Conservation (phyloP, 1,140 invertebrate species). For the Gryon sp. region DNA sequence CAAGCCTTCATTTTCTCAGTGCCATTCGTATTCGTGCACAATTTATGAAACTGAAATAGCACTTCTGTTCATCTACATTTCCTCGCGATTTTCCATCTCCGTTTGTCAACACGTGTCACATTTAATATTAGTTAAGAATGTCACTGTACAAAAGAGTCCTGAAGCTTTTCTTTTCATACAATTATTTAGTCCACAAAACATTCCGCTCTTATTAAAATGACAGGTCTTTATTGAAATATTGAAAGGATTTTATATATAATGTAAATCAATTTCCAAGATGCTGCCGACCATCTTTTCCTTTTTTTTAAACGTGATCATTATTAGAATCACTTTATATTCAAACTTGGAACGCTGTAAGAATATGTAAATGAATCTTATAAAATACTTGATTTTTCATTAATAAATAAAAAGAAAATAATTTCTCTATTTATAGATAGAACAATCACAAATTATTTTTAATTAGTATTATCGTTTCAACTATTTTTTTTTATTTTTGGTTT, state of each 20-base stretch:
- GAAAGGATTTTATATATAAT: constrained; percentile 11
- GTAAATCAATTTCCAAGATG: constrained; percentile 3
- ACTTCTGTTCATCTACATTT: background rate
- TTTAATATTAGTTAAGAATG: constrained; percentile 28
- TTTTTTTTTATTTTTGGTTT: too few species aligned
- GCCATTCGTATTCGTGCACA: constrained; percentile 10
- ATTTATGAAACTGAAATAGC: constrained; percentile 17
- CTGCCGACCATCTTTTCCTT: background rate
- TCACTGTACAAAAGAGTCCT: background rate
- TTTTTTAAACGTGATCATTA: too few species aligned
- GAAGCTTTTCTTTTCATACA: background rate
- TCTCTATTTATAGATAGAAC: too few species aligned
- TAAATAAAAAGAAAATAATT: too few species aligned
- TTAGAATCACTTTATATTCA: too few species aligned
- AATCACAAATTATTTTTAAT: too few species aligned
- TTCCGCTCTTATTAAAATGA: constrained; percentile 13
- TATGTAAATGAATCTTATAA: too few species aligned
- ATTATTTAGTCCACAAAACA: constrained; percentile 14
- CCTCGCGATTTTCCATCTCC: background rate
- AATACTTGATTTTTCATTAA: too few species aligned
- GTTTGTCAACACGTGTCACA: constrained; percentile 11
- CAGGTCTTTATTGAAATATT: constrained; percentile 17
- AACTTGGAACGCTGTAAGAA: too few species aligned
- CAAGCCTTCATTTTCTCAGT: constrained; percentile 13
- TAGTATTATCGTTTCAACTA: too few species aligned